Percentiles rank a stretch among this genome's conserved stretches.
Evolutionary conservation across 30 jellyfish, hydroid and myxozoan genomes (phyloP).

Genomic region (Turritopsis dohrnii): DNA sequence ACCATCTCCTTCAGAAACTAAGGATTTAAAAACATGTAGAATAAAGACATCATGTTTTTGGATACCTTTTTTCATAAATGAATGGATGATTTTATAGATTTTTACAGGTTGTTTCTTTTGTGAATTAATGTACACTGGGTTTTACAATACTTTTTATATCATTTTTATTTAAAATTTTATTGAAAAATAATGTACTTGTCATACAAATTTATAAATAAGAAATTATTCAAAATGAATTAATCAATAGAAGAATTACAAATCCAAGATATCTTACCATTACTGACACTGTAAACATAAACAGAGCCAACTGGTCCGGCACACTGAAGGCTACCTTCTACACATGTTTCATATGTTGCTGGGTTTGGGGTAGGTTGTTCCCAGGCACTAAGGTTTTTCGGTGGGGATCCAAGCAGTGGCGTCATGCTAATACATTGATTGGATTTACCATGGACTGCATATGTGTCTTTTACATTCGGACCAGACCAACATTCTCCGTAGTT

Average conservation of each 20-base stretch:
- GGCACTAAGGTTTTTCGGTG: neutral
- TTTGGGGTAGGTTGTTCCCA: conserved; percentile 9
- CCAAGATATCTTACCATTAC: neutral
- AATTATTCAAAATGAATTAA: neutral
- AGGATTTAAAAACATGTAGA: neutral
- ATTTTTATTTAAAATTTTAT: too few species aligned
- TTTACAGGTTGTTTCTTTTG: too few species aligned
- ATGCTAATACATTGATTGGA: conserved; percentile 59
- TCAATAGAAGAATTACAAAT: neutral
- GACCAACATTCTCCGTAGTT: conserved; percentile 68
- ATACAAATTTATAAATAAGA: neutral
- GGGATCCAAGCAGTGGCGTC: neutral
- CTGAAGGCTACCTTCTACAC: conserved; percentile 16
- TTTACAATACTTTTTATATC: too few species aligned
- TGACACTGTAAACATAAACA: conserved; percentile 22
- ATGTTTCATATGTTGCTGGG: conserved; percentile 13
- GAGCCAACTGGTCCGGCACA: conserved; percentile 31
- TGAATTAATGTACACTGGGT: too few species aligned
- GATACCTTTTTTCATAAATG: too few species aligned
- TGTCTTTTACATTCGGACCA: conserved; percentile 76
- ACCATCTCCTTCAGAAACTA: conserved; percentile 58
- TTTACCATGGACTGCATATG: conserved; percentile 60
- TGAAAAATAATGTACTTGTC: too few species aligned
- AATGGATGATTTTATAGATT: too few species aligned
- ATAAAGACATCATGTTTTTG: too few species aligned